A percentile compares a stretch with the other conserved stretches of the same genome.
phyloP scores from a whole-genome alignment of 2,888 invertebrate species.

The Chrysomela aeneicollis region DNA sequence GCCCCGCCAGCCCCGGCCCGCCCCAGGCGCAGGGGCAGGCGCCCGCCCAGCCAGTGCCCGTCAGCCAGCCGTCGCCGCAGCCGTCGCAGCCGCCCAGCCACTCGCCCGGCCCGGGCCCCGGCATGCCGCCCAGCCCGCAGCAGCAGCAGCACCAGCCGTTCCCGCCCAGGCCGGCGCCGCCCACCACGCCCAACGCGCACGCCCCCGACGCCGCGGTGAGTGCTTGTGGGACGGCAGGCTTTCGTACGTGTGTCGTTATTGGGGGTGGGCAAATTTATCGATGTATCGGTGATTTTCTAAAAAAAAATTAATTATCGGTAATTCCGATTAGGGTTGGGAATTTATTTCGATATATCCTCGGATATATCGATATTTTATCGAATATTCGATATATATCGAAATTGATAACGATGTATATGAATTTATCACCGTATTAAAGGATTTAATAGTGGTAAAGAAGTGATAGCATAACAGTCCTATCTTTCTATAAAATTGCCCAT shows the following conservation, averaged over 20 bases:
- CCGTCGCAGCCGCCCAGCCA: conserved; percentile 59
- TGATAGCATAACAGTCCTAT: too few relatives aligned
- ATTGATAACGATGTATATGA: too few relatives aligned
- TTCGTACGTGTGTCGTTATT: too few relatives aligned
- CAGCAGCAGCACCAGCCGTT: conserved; percentile 70
- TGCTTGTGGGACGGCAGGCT: too few relatives aligned
- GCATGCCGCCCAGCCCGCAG: conserved; percentile 67
- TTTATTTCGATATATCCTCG: too few relatives aligned
- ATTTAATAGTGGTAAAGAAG: background rate
- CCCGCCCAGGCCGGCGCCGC: conserved; percentile 75
- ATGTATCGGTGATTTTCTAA: too few relatives aligned
- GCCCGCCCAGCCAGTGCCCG: conserved; percentile 54
- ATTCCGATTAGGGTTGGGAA: too few relatives aligned
- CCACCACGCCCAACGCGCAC: conserved; percentile 80
- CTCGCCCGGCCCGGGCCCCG: conserved; percentile 62
- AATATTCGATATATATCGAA: too few relatives aligned
- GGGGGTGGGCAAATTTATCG: too few relatives aligned
- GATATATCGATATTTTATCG: too few relatives aligned
- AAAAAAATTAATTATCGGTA: too few relatives aligned
- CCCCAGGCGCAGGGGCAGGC: conserved; percentile 35
- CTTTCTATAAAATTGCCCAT: too few relatives aligned
- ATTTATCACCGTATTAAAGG: background rate
- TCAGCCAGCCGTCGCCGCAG: conserved; percentile 60
- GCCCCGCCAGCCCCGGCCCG: conserved; percentile 47
- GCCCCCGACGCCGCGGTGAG: conserved; percentile 79